phyloP scores from a whole-genome alignment of 2,888 invertebrate species.

The Tiliacea aurago region DNA sequence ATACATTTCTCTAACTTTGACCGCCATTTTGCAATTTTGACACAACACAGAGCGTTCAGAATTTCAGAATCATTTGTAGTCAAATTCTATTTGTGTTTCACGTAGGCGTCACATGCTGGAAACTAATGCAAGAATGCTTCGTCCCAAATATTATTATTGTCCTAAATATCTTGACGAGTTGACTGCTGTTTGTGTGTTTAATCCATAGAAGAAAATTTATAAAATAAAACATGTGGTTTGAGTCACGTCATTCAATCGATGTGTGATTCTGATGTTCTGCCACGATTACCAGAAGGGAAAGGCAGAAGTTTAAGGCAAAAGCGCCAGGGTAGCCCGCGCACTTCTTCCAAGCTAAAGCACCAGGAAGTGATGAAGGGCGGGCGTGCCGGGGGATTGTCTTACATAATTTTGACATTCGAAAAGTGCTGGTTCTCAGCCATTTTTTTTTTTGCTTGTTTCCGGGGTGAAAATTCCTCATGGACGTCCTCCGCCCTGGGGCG shows the following conservation, averaged over 20 bases:
- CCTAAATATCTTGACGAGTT: constrained; percentile 61
- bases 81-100: constrained; percentile 60
- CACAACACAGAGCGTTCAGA: constrained; percentile 32
- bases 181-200: constrained; percentile 41
- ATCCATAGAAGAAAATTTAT: constrained; percentile 23
- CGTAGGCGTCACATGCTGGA: constrained; percentile 66
- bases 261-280: not conserved
- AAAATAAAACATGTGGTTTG: not conserved
- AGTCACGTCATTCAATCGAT: not conserved
- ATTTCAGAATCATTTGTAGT: constrained; percentile 57
- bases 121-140: constrained; percentile 51
- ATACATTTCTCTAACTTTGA: not conserved
- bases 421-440: no score
- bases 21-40: constrained; percentile 54
- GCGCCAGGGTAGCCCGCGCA: no score
- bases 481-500: no score
- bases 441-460: no score
- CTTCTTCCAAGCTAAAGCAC: no score
- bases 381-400: no score
- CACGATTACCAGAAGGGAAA: not conserved
- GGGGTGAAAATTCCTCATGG: no score
- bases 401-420: no score
- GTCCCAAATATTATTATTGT: constrained; percentile 65
- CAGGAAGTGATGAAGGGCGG: no score
- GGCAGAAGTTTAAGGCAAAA: no score